Evolutionary conservation across 2,888 invertebrate genomes (phyloP).

Genomic region (Drosophila differens): DNA sequence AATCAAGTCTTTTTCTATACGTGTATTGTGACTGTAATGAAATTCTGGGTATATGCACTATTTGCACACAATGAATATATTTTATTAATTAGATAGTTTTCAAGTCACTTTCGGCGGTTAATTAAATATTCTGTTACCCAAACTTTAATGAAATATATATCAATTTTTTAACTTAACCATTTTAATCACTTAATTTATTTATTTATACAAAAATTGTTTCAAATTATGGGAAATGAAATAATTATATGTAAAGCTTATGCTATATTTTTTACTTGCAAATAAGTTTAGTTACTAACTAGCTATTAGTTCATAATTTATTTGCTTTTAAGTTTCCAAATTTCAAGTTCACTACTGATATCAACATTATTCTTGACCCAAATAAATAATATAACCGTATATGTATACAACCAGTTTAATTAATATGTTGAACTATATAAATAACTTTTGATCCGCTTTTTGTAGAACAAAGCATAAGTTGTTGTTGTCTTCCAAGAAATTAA

Average conservation of each 20-base stretch:
- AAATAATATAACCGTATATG: neutral
- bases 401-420: neutral
- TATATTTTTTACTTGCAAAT: neutral
- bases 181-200: neutral
- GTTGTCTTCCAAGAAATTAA: slow-evolving; percentile 1
- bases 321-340: neutral
- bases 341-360: neutral
- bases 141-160: neutral
- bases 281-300: neutral
- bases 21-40: neutral
- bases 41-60: neutral
- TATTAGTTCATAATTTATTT: neutral
- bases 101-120: neutral
- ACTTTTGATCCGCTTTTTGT: neutral
- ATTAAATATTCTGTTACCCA: neutral
- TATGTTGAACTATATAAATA: neutral
- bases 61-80: neutral
- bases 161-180: neutral
- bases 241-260: neutral
- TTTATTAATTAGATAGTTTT: neutral
- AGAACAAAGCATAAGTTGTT: neutral
- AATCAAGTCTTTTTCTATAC: slow-evolving; percentile 1
- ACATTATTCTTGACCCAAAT: neutral
- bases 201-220: neutral
- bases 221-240: neutral